These are phyloP conservation scores for Pseudopleuronectes americanus DNA, from an alignment of 2,797 vertebrate genomes.

Conservation along the genomic window DNA sequence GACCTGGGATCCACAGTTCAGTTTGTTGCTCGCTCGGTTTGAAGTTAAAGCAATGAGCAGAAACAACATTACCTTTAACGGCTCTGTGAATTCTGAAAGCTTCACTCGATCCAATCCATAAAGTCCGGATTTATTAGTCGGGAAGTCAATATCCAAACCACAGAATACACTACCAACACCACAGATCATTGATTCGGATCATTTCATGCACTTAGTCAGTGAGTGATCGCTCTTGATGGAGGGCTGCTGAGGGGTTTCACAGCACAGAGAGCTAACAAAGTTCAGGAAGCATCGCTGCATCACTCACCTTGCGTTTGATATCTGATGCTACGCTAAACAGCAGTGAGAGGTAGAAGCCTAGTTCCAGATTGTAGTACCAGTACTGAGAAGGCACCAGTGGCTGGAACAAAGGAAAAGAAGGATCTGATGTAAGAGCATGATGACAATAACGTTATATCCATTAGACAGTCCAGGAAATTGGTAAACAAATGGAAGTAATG, in stretches of 20 bases:
- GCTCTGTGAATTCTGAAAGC: conserved; percentile 20
- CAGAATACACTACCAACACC: conserved; percentile 37
- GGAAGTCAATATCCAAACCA: conserved; percentile 52
- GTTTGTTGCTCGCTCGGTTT: neutral
- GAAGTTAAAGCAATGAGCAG: conserved; percentile 11
- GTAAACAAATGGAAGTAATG: neutral
- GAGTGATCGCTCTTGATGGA: conserved; percentile 20
- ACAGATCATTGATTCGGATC: conserved; percentile 25
- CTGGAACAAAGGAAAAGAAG: conserved; percentile 68
- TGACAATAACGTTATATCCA: neutral
- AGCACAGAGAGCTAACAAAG: conserved; percentile 9
- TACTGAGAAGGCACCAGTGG: conserved; percentile 90
- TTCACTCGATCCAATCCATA: conserved; percentile 25
- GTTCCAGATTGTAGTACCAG: conserved; percentile 93
- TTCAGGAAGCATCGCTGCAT: conserved; percentile 67
- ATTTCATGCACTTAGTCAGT: conserved; percentile 20
- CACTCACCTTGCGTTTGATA: conserved; percentile 94
- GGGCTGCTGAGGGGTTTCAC: conserved; percentile 28
- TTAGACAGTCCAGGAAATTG: neutral
- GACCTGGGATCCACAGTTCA: neutral
- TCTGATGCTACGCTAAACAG: conserved; percentile 94
- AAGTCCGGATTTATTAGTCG: conserved; percentile 29
- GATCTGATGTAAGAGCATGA: neutral
- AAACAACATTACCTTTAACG: conserved; percentile 13
- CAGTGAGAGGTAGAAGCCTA: conserved; percentile 95